Percentiles rank a stretch among this genome's conserved stretches.
These are phyloP conservation scores for Noturus placidus DNA, from an alignment of 2,113 vertebrate species.

Conservation along the genomic window DNA sequence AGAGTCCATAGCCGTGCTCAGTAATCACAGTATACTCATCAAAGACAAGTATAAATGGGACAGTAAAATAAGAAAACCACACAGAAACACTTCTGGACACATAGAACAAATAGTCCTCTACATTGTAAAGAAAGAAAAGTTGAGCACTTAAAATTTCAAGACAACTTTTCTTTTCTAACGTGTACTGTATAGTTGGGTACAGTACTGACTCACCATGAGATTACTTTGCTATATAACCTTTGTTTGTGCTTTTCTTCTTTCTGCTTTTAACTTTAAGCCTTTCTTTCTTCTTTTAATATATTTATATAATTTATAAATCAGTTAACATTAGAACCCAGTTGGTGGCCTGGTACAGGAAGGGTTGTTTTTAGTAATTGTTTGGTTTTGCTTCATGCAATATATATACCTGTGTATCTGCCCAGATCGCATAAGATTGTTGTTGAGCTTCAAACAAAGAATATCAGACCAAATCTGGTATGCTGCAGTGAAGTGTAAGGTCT, in stretches of 20 bases:
- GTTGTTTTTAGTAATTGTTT: background rate
- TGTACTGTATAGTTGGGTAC: constrained; percentile 2
- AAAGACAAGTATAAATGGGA: constrained; percentile 46
- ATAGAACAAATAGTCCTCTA: constrained; percentile 4
- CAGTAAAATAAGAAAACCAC: constrained; percentile 28
- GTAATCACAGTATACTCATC: constrained; percentile 51
- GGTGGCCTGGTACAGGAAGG: too few species aligned
- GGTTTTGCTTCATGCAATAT: background rate
- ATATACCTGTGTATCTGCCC: background rate
- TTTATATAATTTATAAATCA: background rate
- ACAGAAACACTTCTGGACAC: constrained; percentile 32
- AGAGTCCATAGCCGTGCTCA: constrained; percentile 32
- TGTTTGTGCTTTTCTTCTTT: constrained; percentile 10
- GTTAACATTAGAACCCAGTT: background rate
- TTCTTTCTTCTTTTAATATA: background rate
- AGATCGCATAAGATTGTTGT: background rate
- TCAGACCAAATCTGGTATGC: background rate
- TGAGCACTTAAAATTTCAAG: too few species aligned
- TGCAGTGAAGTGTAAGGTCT: background rate
- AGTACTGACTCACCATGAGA: background rate
- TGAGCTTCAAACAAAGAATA: background rate
- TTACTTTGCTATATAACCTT: constrained; percentile 22
- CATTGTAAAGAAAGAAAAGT: too few species aligned
- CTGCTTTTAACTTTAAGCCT: constrained; percentile 9
- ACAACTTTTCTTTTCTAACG: too few species aligned